These are phyloP conservation scores for Melitaea cinxia DNA, from an alignment of 1,140 invertebrate species.

Conservation along the genomic window DNA sequence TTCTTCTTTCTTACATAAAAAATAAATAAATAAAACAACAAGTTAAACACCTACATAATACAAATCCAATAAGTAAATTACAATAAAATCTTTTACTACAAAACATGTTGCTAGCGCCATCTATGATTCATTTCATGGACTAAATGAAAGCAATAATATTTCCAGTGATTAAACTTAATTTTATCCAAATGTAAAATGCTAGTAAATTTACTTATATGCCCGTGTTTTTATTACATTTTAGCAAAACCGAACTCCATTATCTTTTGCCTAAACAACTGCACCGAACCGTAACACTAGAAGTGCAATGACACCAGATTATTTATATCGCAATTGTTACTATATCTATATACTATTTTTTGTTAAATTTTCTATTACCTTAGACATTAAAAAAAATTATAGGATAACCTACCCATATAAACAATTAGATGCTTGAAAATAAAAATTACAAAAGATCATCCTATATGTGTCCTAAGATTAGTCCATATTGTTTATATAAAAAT, in stretches of 20 bases:
- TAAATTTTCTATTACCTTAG: neutral
- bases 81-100: too few species aligned
- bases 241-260: neutral
- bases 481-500: too few species aligned
- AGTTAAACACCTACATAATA: too few species aligned
- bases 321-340: neutral
- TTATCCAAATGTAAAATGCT: neutral
- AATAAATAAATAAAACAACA: too few species aligned
- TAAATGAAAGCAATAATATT: neutral
- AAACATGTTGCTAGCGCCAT: constrained; percentile 5
- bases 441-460: too few species aligned
- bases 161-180: neutral
- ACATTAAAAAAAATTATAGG: too few species aligned
- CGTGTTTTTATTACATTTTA: neutral
- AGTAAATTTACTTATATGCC: neutral
- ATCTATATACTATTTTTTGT: neutral
- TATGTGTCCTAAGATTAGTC: too few species aligned
- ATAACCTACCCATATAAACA: too few species aligned
- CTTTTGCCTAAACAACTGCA: constrained; percentile 10
- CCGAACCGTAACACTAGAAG: constrained; percentile 10
- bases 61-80: too few species aligned
- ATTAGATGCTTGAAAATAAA: too few species aligned
- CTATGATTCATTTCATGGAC: neutral
- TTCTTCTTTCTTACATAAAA: too few species aligned
- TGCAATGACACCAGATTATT: constrained; percentile 13